phyloP scores from a whole-genome alignment of 1,140 invertebrate genomes.

The Galendromus occidentalis region DNA sequence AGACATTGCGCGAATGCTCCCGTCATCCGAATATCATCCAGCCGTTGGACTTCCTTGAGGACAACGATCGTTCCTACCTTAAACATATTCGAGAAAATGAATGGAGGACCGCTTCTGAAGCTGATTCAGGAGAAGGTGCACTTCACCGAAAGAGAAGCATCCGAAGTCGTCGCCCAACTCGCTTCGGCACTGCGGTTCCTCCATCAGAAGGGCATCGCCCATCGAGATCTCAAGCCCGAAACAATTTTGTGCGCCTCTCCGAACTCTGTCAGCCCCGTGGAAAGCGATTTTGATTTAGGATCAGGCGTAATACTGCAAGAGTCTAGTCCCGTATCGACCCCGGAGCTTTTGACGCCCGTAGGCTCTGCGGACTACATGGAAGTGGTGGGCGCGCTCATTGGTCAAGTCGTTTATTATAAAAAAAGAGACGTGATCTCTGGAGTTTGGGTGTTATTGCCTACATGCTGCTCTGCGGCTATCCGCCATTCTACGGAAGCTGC shows the following conservation, averaged over 20 bases:
- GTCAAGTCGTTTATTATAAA: slow-evolving; percentile 57
- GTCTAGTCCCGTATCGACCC: slow-evolving; percentile 56
- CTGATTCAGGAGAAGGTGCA: slow-evolving; percentile 78
- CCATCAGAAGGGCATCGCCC: slow-evolving; percentile 53
- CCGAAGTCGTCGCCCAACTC: slow-evolving; percentile 74
- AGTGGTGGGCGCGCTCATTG: slow-evolving; percentile 88
- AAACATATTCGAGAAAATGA: slow-evolving; percentile 95
- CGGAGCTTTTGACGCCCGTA: slow-evolving; percentile 69
- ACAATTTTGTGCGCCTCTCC: slow-evolving; percentile 83
- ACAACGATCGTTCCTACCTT: slow-evolving; percentile 68
- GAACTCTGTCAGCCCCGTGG: slow-evolving; percentile 65
- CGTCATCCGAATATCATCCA: slow-evolving; percentile 92
- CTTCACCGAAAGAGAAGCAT: slow-evolving; percentile 85
- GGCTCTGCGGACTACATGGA: slow-evolving; percentile 97
- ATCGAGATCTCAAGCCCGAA: slow-evolving; percentile 50
- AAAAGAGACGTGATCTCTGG: slow-evolving; percentile 96
- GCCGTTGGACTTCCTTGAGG: slow-evolving; percentile 89
- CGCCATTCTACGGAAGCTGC: slow-evolving; percentile 85
- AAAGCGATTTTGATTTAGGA: slow-evolving; percentile 93
- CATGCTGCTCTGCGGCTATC: slow-evolving; percentile 89
- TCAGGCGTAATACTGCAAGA: slow-evolving; percentile 72
- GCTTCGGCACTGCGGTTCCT: slow-evolving; percentile 82
- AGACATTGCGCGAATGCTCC: slow-evolving; percentile 93
- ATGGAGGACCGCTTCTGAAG: slow-evolving; percentile 62
- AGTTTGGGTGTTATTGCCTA: slow-evolving; percentile 91